Evolutionary conservation across 2,888 invertebrate genomes (phyloP), one percentile per base, ranked within the genome.

Genomic region (Lypha dubia): DNA sequence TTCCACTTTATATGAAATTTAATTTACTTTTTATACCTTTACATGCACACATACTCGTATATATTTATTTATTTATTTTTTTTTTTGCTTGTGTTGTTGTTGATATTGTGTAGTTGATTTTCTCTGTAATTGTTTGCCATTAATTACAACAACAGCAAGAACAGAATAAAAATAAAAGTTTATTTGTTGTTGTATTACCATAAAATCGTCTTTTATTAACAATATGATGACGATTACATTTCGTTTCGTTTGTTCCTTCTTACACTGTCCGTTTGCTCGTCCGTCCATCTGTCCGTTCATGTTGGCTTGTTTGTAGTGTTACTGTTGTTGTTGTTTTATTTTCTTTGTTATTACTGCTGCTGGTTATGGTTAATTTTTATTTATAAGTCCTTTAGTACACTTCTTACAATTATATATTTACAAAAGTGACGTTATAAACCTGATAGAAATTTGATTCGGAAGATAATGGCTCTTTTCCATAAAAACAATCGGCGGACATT

Each of bases 41-140:
- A n/a, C n/a, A n/a, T n/a, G n/a, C n/a, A n/a, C n/a, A n/a, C n/a
- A n/a, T n/a, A n/a, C n/a, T n/a, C n/a, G n/a, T n/a, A n/a, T n/a
- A n/a, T n/a, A n/a, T n/a, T n/a, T n/a, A 38, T 22, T n/a, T 67
- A 22, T 41, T 13, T 44, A 28, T 60, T 3, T 75, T 56, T 32
- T n/a, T 38, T 35, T 68, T 49, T 20, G 7, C 53, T 60, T 8
- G 22, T 58, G 56, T 60, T 77, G 22, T 44, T 76, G n/a, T 83
- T 67, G 58, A 62, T 77, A 65, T 77, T 77, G 68, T 67, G 79
- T 71, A 71, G 81, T 86, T 86, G 71, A 84, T 88, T 85, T 84
- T 89, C 85, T 87, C 87, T 89, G 89, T 90, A 90, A 90, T 90
- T 90, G 89, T 89, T 90, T 88, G 88, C 88, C 87, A 90, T 88